A percentile compares a stretch with the other conserved stretches of the same genome.
Conservation (phyloP, 2,113 vertebrate genomes). For the Sphaerodactylus townsendi region DNA sequence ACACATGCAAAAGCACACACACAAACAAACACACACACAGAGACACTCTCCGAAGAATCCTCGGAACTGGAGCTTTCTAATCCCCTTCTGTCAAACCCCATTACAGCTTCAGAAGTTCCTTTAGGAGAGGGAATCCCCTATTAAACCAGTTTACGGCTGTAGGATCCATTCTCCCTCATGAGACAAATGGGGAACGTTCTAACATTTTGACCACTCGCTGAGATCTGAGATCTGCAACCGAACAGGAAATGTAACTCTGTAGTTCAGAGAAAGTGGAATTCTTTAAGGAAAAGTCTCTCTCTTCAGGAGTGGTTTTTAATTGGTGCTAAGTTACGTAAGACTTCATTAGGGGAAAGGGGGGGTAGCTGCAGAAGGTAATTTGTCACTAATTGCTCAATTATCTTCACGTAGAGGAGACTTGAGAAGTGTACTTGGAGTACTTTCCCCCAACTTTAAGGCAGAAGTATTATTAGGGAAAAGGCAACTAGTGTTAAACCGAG, state of each 20-base stretch:
- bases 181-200: neutral
- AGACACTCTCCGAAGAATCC: neutral
- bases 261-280: neutral
- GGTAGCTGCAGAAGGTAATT: conserved; percentile 14
- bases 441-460: neutral
- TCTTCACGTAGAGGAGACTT: conserved; percentile 17
- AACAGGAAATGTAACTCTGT: neutral
- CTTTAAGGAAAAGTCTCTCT: neutral
- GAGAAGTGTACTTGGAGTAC: neutral
- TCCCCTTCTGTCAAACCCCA: neutral
- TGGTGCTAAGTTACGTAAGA: neutral
- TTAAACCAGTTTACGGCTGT: neutral
- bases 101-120: neutral
- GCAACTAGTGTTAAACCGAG: no score
- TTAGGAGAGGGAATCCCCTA: neutral
- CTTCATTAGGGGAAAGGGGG: conserved; percentile 9
- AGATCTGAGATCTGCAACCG: no score
- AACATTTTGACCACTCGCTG: neutral
- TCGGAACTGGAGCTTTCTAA: neutral
- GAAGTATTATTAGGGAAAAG: conserved; percentile 3
- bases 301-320: neutral
- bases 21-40: no score
- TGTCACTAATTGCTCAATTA: conserved; percentile 35
- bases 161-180: neutral
- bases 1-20: no score